Percentiles rank a stretch among this genome's conserved stretches.
These are phyloP conservation scores for Ptychodera flava DNA, from an alignment of 35 echinoderm and acorn worm species.

Conservation along the genomic window DNA sequence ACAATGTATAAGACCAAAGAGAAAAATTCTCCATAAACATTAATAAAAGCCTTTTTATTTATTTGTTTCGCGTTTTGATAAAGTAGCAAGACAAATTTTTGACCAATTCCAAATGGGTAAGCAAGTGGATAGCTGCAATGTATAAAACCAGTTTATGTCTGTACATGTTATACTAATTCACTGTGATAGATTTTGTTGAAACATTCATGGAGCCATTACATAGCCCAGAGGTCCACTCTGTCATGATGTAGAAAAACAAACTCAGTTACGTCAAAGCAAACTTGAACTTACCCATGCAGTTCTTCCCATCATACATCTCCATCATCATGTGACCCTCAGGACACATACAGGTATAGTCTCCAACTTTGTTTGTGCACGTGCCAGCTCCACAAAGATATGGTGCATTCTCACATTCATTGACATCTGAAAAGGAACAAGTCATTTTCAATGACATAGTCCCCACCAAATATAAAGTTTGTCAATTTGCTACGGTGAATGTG, in stretches of 20 bases:
- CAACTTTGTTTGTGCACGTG: slow-evolving; percentile 66
- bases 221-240: neutral
- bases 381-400: slow-evolving; percentile 51
- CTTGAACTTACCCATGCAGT: slow-evolving; percentile 63
- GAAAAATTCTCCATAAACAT: no score
- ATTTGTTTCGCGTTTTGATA: no score
- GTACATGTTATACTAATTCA: neutral
- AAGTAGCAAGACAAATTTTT: neutral
- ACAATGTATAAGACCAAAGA: no score
- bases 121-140: neutral
- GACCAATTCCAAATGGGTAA: neutral
- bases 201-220: neutral
- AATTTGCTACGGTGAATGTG: no score
- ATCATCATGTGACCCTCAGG: slow-evolving; percentile 22
- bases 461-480: no score
- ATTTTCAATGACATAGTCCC: no score
- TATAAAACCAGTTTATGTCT: neutral
- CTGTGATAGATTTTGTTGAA: no score
- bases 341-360: slow-evolving; percentile 85
- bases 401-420: slow-evolving; percentile 68
- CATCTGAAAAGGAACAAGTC: slow-evolving; percentile 47
- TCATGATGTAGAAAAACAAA: neutral
- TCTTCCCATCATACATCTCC: slow-evolving; percentile 44
- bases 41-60: no score
- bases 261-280: neutral